phyloP scores from a whole-genome alignment of 2,797 vertebrate species.

The Gymnocypris eckloni region DNA sequence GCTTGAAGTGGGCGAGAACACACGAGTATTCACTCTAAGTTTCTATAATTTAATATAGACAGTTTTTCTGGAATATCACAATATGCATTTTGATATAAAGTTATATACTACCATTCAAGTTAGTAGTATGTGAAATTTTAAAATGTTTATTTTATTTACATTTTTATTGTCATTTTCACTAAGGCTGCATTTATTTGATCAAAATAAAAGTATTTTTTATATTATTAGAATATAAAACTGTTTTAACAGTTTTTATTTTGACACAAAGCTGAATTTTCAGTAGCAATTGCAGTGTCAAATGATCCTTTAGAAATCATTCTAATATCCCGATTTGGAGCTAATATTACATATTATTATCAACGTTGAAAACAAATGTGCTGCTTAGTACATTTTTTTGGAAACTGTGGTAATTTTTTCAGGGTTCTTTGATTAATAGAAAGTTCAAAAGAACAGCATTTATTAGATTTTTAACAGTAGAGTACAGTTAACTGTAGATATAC shows the following conservation, averaged over 20 bases:
- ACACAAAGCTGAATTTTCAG: too few relatives aligned
- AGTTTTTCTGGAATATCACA: neutral
- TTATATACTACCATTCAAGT: neutral
- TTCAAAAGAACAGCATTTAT: neutral
- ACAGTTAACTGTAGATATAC: neutral
- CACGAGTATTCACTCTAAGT: neutral
- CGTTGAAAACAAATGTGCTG: too few relatives aligned
- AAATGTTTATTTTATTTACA: neutral
- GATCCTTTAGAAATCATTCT: too few relatives aligned
- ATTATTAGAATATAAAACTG: neutral
- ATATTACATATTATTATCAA: too few relatives aligned
- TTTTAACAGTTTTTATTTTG: neutral
- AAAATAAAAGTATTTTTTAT: neutral
- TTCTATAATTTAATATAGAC: neutral
- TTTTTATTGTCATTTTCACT: neutral
- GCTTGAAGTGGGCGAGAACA: neutral
- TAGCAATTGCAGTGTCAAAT: neutral
- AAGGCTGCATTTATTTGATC: neutral
- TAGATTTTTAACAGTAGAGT: neutral
- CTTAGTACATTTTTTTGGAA: too few relatives aligned
- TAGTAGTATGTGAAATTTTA: neutral
- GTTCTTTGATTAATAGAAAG: neutral
- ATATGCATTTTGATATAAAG: neutral
- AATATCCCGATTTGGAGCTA: too few relatives aligned
- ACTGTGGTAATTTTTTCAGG: neutral